These are phyloP conservation scores for Onychomys leucogaster DNA, from an alignment of 2,797 vertebrate species.

Conservation along the genomic window DNA sequence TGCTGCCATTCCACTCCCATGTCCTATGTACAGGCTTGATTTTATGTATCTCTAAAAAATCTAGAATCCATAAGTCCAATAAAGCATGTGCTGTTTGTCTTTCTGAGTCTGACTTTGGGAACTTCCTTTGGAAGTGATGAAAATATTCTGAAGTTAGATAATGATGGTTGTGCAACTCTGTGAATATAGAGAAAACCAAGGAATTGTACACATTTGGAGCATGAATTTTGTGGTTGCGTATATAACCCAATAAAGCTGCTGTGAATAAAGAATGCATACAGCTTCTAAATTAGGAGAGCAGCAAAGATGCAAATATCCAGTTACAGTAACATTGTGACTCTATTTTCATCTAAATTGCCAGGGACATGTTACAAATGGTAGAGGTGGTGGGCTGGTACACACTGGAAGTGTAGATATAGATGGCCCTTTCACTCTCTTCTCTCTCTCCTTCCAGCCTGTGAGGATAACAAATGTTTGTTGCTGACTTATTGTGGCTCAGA, in stretches of 20 bases:
- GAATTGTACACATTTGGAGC: not conserved
- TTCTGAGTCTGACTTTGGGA: not conserved
- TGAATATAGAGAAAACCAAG: not conserved
- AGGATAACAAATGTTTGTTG: not conserved
- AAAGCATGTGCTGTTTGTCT: not conserved
- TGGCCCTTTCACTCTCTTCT: not conserved
- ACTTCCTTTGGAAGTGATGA: not conserved
- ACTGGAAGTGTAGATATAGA: not conserved
- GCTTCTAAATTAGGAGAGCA: slow-evolving; percentile 40
- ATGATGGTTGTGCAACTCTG: not conserved
- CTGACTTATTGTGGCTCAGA: not conserved
- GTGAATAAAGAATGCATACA: not conserved
- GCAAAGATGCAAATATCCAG: slow-evolving; percentile 20
- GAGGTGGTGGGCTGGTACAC: not conserved
- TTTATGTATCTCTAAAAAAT: not conserved
- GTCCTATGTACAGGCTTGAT: not conserved
- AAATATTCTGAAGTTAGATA: slow-evolving; percentile 16
- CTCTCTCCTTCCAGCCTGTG: not conserved
- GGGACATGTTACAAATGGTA: not conserved
- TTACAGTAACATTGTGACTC: not conserved
- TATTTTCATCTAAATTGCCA: not conserved
- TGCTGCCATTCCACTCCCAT: not conserved
- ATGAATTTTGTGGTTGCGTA: slow-evolving; percentile 3
- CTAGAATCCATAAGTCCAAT: not conserved
- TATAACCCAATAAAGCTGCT: not conserved